Evolutionary conservation across 2,797 vertebrate species (phyloP).

Genomic region (Cichlasoma orientale): DNA sequence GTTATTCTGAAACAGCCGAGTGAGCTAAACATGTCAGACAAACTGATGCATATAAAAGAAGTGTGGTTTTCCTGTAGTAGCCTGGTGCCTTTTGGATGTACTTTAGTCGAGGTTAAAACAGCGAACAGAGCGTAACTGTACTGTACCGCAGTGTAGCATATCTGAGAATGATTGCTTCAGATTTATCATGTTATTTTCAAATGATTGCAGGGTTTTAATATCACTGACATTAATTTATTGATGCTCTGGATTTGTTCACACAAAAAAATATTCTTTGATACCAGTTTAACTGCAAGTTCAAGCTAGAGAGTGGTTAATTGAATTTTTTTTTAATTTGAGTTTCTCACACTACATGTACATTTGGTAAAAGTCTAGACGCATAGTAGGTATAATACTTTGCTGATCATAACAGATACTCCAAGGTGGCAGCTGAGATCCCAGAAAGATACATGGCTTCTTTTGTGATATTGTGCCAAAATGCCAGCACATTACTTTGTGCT

Average conservation of each 20-base stretch:
- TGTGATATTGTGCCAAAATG: not conserved
- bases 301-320: too few relatives aligned
- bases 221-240: not conserved
- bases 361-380: not conserved
- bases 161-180: not conserved
- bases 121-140: not conserved
- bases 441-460: not conserved
- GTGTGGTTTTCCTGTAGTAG: not conserved
- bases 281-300: not conserved
- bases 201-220: slow-evolving; percentile 11
- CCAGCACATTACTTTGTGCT: not conserved
- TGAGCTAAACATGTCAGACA: not conserved
- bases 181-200: not conserved
- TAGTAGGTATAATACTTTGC: not conserved
- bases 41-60: not conserved
- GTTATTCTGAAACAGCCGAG: not conserved
- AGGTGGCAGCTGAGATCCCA: not conserved
- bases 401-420: not conserved
- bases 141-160: not conserved
- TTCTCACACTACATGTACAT: too few relatives aligned
- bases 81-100: not conserved
- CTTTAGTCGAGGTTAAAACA: slow-evolving; percentile 1
- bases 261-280: not conserved
- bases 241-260: not conserved
- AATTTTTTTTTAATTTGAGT: too few relatives aligned